These are phyloP conservation scores for Unio pictorum DNA, from an alignment of 2,888 invertebrate species.

Conservation along the genomic window DNA sequence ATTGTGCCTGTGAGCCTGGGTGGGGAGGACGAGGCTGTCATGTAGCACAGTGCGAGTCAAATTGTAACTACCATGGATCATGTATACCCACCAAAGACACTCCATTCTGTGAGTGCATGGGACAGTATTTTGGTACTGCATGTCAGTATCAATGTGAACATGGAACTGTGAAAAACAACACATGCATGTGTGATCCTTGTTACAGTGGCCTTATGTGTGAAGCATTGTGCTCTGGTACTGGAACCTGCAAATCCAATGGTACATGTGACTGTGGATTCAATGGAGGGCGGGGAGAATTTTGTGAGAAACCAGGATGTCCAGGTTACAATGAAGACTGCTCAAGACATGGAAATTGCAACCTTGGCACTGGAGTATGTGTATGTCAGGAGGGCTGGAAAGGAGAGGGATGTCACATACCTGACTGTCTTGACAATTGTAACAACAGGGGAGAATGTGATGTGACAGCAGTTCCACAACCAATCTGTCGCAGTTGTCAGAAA, in stretches of 20 bases:
- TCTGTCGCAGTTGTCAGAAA: conserved; percentile 43
- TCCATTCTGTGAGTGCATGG: conserved; percentile 39
- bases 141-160: conserved; percentile 44
- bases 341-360: conserved; percentile 47
- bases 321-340: conserved; percentile 41
- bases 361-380: conserved; percentile 33
- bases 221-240: conserved; percentile 37
- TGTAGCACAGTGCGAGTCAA: conserved; percentile 41
- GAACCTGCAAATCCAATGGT: conserved; percentile 32
- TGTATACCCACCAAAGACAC: conserved; percentile 33
- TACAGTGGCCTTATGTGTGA: conserved; percentile 50
- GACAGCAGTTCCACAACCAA: conserved; percentile 34
- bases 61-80: conserved; percentile 44
- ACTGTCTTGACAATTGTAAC: conserved; percentile 51
- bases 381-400: conserved; percentile 52
- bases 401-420: conserved; percentile 43
- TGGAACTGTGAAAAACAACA: conserved; percentile 34
- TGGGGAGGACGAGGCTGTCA: conserved; percentile 52
- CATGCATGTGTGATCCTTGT: conserved; percentile 50
- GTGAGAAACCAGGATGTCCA: conserved; percentile 52
- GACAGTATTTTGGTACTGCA: conserved; percentile 30
- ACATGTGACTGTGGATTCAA: conserved; percentile 53
- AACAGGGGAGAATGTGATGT: conserved; percentile 38
- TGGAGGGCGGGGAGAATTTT: conserved; percentile 47
- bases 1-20: conserved; percentile 44